A percentile compares a stretch with the other conserved stretches of the same genome.
These are phyloP conservation scores for Calyptomena viridis DNA, from an alignment of 2,113 vertebrate genomes.

Conservation along the genomic window DNA sequence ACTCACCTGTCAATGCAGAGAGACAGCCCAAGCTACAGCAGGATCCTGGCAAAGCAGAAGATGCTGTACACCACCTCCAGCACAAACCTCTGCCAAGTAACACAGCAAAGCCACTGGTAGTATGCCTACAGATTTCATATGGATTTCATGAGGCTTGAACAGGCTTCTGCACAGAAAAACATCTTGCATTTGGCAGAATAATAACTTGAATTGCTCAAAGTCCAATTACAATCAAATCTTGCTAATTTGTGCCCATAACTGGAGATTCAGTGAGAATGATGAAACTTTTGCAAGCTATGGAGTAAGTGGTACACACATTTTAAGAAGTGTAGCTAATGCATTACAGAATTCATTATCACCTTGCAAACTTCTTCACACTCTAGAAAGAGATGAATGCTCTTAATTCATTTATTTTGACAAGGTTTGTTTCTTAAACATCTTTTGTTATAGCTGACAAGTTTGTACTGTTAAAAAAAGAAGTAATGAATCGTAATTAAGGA, in stretches of 20 bases:
- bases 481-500: slow-evolving; percentile 27
- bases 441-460: slow-evolving; percentile 53
- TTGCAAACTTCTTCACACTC: slow-evolving; percentile 17
- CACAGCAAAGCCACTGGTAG: background rate
- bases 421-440: slow-evolving; percentile 38
- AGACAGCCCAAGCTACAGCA: background rate
- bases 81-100: background rate
- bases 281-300: background rate
- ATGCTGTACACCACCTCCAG: background rate
- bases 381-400: slow-evolving; percentile 31
- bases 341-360: slow-evolving; percentile 36
- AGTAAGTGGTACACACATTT: background rate
- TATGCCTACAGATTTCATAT: background rate
- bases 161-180: background rate
- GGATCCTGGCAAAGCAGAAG: background rate
- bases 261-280: background rate
- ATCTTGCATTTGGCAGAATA: background rate
- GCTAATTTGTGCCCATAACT: slow-evolving; percentile 10
- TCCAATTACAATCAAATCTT: background rate
- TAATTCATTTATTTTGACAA: slow-evolving; percentile 62
- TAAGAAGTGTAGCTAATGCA: slow-evolving; percentile 31
- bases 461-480: background rate
- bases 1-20: background rate
- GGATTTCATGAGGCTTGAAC: background rate
- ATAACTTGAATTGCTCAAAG: background rate